Base-by-base conservation (phyloP, 2,797 vertebrate genomes). In the Tauraco hartlaubi region DNA sequence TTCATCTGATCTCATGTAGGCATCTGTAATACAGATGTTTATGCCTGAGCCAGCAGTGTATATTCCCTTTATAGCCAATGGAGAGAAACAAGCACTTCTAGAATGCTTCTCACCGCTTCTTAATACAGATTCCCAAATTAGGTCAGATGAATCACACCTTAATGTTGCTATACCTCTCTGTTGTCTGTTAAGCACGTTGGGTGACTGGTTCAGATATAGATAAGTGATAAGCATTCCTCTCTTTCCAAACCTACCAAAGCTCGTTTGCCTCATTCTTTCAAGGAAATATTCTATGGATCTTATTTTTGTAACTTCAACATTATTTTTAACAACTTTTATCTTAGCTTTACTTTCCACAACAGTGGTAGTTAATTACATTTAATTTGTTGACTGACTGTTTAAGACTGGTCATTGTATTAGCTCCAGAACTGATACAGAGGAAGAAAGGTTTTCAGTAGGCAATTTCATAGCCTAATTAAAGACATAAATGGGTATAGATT, bases 381-480 rank as follows among this genome's bases (percentile, higher is more conserved):
- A 56, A 46, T 61, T 79, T 91, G 11, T 48, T 94, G 54, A 72
- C 41, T 74, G 19, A 29, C 51, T 75, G 7, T 81, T 91, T 74
- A 75, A 84, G 58, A 81, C 46, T 67, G 12, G 15, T 64, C 44
- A 72, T 75, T 72, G 7, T 76, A 11, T 44, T 55, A 63, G 13
- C 23, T 67, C 19, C 35, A 76, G 59, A 33, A 12, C 2, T 66
- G 43, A 43, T 75, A 58, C 2, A 64, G 9, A 12, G 28, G 44
- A 85, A 94, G 41, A 81, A 84, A 72, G 54, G 78, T 26, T 31
- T 93, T 88, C 79, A 74, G 9, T 5, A 73, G 17, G 17, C 17
- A 85, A 91, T 92, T 79, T 85, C 21, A 71, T 81, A 69, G 52
- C 9, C 55, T 89, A 93, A 93, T 92, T 91, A 79, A 90, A 88